Evolutionary conservation across 2,113 vertebrate species (phyloP), one percentile per base, ranked within the genome.

Genomic region (Salminus brasiliensis): DNA sequence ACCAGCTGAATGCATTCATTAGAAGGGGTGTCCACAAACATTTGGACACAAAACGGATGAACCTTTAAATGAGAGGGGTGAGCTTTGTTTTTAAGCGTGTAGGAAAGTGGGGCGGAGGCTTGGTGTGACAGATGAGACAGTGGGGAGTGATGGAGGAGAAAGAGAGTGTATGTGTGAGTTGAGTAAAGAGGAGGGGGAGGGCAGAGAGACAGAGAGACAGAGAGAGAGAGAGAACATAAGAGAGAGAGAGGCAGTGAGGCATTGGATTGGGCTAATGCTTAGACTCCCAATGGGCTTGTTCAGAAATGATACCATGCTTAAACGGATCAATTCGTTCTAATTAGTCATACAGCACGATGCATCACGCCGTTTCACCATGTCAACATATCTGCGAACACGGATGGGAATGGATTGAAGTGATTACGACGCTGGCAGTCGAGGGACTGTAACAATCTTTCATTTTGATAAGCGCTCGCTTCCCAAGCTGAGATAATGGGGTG

Each of bases 301-400:
- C 88, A 80, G 82, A 89, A 85, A 90, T 87, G 85, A 92, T 89
- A 88, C 82, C 82, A 62, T 79, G 89, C 87, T 92, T 89, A 91
- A 91, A 91, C 72, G 82, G 88, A 92, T 93, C 90, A 91, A 89
- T 92, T 91, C 81, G 81, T 88, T 87, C 83, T 87, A 91, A 91
- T 93, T 92, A 92, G 91, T 88, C 88, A 88, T 87, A 90, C 86
- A 84, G 86, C 78, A 69, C 59, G 71, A 90, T 86, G 87, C 88
- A 87, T 90, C 86, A 85, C 81, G 11, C 57, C 49, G 77, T 85
- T 88, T 85, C 66, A 52, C 85, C 70, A 7, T 89, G 89, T 92
- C 88, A 90, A 92, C 90, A 90, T 89, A 87, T 88, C 88, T 83
- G 79, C 83, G 82, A 88, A 88, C 71, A 83, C 78, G 72, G 85